Conservation (phyloP, 2,113 vertebrate species). For the human (Homo sapiens) region DNA sequence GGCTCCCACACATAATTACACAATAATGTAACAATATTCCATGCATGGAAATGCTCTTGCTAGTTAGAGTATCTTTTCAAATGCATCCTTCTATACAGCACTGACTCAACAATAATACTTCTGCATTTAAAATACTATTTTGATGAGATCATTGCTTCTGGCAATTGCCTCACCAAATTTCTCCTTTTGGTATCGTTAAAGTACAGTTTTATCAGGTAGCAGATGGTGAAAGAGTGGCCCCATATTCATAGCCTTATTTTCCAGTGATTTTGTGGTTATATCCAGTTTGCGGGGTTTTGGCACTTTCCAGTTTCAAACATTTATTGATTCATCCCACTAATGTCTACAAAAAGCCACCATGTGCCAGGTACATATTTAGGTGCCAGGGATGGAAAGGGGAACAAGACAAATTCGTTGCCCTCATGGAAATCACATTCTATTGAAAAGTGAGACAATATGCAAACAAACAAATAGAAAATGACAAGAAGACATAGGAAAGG, state of each 20-base stretch:
- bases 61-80: neutral
- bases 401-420: neutral
- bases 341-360: neutral
- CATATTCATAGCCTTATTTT: neutral
- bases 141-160: neutral
- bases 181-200: neutral
- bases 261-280: neutral
- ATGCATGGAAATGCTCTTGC: neutral
- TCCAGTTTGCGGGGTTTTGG: neutral
- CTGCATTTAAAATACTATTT: neutral
- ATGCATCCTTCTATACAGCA: neutral
- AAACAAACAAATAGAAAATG: neutral
- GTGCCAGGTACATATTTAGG: neutral
- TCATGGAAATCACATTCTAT: neutral
- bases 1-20: neutral
- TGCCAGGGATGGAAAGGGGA: neutral
- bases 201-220: neutral
- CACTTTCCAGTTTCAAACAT: neutral
- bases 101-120: neutral
- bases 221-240: neutral
- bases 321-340: neutral
- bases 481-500: neutral
- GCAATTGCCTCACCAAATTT: neutral
- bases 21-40: neutral
- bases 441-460: neutral